Base-by-base conservation (phyloP, 2,888 invertebrate species). In the Falcaria lacertinaria region DNA sequence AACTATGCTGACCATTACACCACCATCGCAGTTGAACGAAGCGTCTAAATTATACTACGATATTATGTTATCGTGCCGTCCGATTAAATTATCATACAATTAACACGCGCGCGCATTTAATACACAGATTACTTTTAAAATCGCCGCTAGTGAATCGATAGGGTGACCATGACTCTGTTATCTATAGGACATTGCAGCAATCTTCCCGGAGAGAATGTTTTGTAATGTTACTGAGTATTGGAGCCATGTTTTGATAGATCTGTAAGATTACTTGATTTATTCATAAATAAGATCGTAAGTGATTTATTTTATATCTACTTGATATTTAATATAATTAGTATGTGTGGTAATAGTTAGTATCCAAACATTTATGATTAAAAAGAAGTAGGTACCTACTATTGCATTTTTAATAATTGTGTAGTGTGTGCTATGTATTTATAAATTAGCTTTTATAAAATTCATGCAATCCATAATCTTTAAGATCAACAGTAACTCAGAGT, bases 1-100 rank as follows among this genome's bases (percentile, higher is more conserved):
- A 85, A 85, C 85, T 85, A 85, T 85, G 85, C 85, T 85, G 83
- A 85, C 84, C 85, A 85, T 85, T 85, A 85, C 84, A 85, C 84
- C 84, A 85, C 84, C 84, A 84, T 83, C 84, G 84, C 84, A 69
- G 0, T 55, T 72, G 33, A 36, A 2, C 2, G 6, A 6, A 0
- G 1, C 0, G 6, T 2, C 19, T 2, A 37, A 22, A 37, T 25
- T 13, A 2, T 4, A 2, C 0, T 11, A n/a, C 37, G 6, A 14
- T 22, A 15, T 25, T 5, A 6, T 22, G 15, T 22, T 22, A 14
- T 15, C 22, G 37, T 22, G 58, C 61, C 3, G 5, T 22, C 22
- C 22, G 7, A 6, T 22, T 19, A 19, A 4, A 6, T 22, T 6
- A 1, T 22, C 22, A 3, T 22, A 22, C n/a, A n/a, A n/a, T n/a